Percentiles rank a stretch among this genome's conserved stretches.
Evolutionary conservation across 2,797 vertebrate genomes (phyloP).

Genomic region (Gymnodraco acuticeps): DNA sequence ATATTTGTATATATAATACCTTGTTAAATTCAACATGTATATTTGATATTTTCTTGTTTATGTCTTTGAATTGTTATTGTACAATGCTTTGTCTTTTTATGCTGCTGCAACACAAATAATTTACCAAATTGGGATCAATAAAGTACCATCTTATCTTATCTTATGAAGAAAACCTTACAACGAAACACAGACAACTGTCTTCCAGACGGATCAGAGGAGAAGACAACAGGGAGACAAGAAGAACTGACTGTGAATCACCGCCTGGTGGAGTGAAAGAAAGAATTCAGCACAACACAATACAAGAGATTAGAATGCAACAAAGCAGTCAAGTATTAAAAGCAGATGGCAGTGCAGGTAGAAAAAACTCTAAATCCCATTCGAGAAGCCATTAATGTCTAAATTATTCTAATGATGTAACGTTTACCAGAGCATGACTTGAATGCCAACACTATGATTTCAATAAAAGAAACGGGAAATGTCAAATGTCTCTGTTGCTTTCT

Average conservation of each 20-base stretch:
- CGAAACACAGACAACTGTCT: conserved; percentile 36
- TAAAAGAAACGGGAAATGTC: conserved; percentile 11
- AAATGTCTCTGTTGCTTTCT: conserved; percentile 12
- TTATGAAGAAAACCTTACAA: conserved; percentile 37
- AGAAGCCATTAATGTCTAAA: conserved; percentile 28
- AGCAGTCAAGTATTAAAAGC: conserved; percentile 7
- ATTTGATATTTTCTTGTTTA: no score
- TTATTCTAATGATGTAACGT: conserved; percentile 40
- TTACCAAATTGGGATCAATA: no score
- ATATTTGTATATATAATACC: no score
- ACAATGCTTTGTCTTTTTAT: no score
- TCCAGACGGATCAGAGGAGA: conserved; percentile 32
- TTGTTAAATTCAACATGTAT: no score
- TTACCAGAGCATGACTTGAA: conserved; percentile 33
- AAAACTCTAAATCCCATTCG: conserved; percentile 10
- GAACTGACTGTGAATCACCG: conserved; percentile 17
- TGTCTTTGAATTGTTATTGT: no score
- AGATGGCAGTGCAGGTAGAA: conserved; percentile 15
- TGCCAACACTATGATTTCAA: conserved; percentile 27
- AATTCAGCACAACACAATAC: conserved; percentile 1
- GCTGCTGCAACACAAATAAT: no score
- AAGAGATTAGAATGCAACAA: conserved; percentile 1
- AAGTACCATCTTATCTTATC: no score
- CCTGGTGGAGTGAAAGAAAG: conserved; percentile 2
- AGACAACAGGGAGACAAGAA: conserved; percentile 14